Percentiles rank a stretch among this genome's conserved stretches.
phyloP scores from a whole-genome alignment of 2,888 invertebrate genomes.

The Neoascia interrupta region DNA sequence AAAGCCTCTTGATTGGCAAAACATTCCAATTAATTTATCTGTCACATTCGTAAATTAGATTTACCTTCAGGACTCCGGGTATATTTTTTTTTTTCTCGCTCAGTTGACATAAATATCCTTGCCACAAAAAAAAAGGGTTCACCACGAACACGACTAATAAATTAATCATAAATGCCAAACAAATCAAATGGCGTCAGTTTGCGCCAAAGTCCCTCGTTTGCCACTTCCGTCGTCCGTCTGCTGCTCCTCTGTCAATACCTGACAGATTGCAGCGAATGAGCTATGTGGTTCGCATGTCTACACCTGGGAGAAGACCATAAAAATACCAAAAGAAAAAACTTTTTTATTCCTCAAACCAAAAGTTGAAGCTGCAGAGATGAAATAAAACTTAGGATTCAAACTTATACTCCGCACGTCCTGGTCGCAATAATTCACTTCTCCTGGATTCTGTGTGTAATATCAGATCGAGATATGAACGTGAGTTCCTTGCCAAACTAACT shows the following conservation, averaged over 20 bases:
- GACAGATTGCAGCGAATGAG: slow-evolving; percentile 52
- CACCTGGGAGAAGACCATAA: slow-evolving; percentile 50
- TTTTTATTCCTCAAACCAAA: background rate
- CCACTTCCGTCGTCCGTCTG: background rate
- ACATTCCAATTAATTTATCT: slow-evolving; percentile 52
- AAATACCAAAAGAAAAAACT: slow-evolving; percentile 31
- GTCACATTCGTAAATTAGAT: slow-evolving; percentile 44
- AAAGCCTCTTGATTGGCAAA: no score
- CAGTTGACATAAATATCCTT: no score
- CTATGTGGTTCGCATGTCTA: slow-evolving; percentile 29
- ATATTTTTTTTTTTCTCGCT: no score
- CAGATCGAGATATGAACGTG: slow-evolving; percentile 64
- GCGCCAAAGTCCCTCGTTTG: background rate
- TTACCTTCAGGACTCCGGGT: slow-evolving; percentile 9
- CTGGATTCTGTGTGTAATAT: slow-evolving; percentile 56
- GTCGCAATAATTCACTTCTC: slow-evolving; percentile 65
- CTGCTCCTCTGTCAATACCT: slow-evolving; percentile 39
- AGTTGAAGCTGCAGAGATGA: background rate
- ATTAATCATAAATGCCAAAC: slow-evolving; percentile 62
- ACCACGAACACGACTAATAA: slow-evolving; percentile 35
- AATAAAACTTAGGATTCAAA: slow-evolving; percentile 29
- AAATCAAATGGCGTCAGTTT: slow-evolving; percentile 34
- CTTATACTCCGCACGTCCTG: slow-evolving; percentile 62
- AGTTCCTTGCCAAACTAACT: slow-evolving; percentile 65
- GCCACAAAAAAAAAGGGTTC: slow-evolving; percentile 38